Percentiles rank a stretch among this genome's conserved stretches.
These are phyloP conservation scores for Serripes groenlandicus DNA, from an alignment of 2,888 invertebrate species.

Conservation along the genomic window DNA sequence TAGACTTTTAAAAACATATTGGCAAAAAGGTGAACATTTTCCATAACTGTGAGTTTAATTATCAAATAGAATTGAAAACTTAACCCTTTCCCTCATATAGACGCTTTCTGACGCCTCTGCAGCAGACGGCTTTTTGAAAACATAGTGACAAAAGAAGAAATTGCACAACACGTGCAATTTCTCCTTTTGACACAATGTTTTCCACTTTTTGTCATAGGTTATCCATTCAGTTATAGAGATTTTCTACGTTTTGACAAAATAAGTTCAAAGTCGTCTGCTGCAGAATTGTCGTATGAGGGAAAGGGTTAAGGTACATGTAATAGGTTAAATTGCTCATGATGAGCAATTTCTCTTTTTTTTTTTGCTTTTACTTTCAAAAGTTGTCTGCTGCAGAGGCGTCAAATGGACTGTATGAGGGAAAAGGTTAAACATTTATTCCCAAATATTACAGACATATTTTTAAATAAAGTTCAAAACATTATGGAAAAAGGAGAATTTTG, in stretches of 20 bases:
- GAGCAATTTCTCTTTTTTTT: slow-evolving; percentile 6
- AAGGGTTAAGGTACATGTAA: neutral
- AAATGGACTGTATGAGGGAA: no score
- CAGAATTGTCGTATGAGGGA: neutral
- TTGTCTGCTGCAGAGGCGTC: no score
- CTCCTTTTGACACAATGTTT: neutral
- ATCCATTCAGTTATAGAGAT: no score
- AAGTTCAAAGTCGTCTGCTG: neutral
- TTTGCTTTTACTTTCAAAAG: neutral
- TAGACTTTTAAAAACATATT: neutral
- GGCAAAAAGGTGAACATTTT: no score
- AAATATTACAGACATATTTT: no score
- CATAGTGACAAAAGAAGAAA: neutral
- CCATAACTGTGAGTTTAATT: no score
- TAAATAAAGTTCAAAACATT: neutral
- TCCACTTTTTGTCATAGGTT: neutral
- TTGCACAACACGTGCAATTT: neutral
- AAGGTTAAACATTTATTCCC: no score
- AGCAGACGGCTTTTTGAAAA: neutral
- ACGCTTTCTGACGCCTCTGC: neutral
- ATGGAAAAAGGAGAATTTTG: neutral
- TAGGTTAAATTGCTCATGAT: neutral
- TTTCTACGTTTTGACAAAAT: no score
- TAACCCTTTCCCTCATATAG: neutral
- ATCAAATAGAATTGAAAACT: no score